Percentiles rank a stretch among this genome's conserved stretches.
phyloP scores from a whole-genome alignment of 2,888 invertebrate species.

The Tetranychus piercei region DNA sequence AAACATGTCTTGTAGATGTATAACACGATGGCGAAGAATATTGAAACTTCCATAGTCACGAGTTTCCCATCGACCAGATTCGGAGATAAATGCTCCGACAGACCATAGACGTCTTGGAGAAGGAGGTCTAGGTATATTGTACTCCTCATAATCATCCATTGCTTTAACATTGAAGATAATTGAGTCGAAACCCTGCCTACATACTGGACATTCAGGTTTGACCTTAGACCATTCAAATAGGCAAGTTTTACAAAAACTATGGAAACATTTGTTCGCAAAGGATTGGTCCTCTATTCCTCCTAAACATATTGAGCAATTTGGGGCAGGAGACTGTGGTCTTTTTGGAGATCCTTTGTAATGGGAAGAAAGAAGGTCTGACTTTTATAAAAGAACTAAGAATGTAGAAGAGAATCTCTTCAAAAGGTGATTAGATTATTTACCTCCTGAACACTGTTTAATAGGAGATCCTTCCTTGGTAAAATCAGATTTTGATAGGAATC shows the following conservation, averaged over 20 bases:
- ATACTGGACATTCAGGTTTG: constrained; percentile 79
- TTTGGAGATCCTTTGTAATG: background rate
- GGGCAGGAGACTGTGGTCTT: constrained; percentile 45
- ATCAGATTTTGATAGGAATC: no score
- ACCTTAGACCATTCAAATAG: constrained; percentile 85
- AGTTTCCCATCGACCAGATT: background rate
- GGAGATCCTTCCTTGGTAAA: no score
- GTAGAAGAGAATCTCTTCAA: no score
- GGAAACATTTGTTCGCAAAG: constrained; percentile 75
- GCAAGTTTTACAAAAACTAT: constrained; percentile 84
- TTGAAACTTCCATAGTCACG: background rate
- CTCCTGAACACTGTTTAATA: no score
- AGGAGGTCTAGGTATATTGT: background rate
- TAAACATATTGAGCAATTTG: constrained; percentile 80
- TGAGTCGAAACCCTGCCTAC: constrained; percentile 72
- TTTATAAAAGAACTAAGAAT: no score
- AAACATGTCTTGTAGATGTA: background rate
- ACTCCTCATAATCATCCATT: constrained; percentile 69
- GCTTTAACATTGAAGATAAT: constrained; percentile 82
- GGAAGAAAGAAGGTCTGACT: no score
- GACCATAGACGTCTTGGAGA: background rate
- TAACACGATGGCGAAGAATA: background rate
- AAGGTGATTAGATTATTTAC: no score
- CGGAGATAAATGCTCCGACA: background rate
- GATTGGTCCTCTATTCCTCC: constrained; percentile 68